phyloP scores from a whole-genome alignment of 2,888 invertebrate genomes.

The Perizoma affinitatum region DNA sequence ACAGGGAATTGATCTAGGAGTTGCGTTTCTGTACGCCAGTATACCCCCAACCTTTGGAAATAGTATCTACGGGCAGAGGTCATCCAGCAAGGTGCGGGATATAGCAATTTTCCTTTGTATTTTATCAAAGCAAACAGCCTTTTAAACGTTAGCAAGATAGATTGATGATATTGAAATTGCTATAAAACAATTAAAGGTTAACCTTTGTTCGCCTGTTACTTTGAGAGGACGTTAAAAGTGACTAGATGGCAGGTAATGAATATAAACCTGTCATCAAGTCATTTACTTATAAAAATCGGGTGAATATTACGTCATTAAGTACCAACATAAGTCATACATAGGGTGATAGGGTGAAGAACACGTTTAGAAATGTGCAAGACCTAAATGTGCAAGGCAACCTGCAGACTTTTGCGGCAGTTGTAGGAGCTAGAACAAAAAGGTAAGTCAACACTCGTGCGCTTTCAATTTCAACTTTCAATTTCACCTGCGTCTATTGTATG shows the following conservation, averaged over 20 bases:
- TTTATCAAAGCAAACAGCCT: slow-evolving; percentile 35
- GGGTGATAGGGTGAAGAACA: too few relatives aligned
- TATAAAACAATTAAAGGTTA: slow-evolving; percentile 34
- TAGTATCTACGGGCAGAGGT: slow-evolving; percentile 48
- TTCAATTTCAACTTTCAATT: too few relatives aligned
- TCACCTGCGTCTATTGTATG: too few relatives aligned
- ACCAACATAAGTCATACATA: too few relatives aligned
- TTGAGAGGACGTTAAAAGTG: slow-evolving; percentile 15
- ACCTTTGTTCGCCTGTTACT: slow-evolving; percentile 28
- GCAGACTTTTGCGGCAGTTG: too few relatives aligned
- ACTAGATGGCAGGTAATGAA: background rate
- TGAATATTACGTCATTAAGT: too few relatives aligned
- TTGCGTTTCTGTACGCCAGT: slow-evolving; percentile 7
- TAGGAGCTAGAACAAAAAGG: too few relatives aligned
- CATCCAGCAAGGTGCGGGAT: slow-evolving; percentile 52
- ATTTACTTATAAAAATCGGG: too few relatives aligned
- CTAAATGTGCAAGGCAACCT: too few relatives aligned
- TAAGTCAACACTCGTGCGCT: too few relatives aligned
- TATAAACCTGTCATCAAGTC: too few relatives aligned
- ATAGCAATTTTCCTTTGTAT: slow-evolving; percentile 46
- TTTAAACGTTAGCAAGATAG: slow-evolving; percentile 31
- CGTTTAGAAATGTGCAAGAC: too few relatives aligned
- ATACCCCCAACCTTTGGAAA: background rate
- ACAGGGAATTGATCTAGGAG: background rate
- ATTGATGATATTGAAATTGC: slow-evolving; percentile 31